These are phyloP conservation scores for Forficula auricularia DNA, from an alignment of 1,140 invertebrate species.

Conservation along the genomic window DNA sequence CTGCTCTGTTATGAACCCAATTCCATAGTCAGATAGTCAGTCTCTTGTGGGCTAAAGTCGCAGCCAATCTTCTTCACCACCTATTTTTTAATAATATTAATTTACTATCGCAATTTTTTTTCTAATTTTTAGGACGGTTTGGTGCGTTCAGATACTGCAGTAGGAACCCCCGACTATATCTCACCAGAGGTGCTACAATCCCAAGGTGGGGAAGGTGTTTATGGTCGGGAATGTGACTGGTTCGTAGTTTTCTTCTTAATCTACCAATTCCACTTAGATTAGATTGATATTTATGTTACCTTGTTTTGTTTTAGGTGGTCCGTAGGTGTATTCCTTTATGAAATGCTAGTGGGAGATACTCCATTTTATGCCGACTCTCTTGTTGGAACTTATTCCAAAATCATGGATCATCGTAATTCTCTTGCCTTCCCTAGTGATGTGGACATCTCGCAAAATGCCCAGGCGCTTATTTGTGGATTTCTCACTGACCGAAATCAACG, in stretches of 20 bases:
- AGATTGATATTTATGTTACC: no score
- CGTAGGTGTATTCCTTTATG: constrained; percentile 94
- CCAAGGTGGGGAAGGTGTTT: constrained; percentile 88
- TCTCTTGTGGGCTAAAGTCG: no score
- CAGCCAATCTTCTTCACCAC: no score
- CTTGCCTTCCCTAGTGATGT: constrained; percentile 87
- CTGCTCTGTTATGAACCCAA: no score
- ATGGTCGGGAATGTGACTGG: constrained; percentile 96
- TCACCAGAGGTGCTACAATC: constrained; percentile 96
- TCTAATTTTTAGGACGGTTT: constrained; percentile 68
- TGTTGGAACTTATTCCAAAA: constrained; percentile 91
- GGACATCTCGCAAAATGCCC: constrained; percentile 79
- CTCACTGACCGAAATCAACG: constrained; percentile 76
- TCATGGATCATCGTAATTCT: constrained; percentile 96
- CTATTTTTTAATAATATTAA: no score
- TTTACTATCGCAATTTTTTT: no score
- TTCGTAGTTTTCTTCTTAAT: no score
- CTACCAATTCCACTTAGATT: no score
- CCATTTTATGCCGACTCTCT: constrained; percentile 98
- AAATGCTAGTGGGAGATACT: constrained; percentile 97
- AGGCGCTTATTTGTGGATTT: constrained; percentile 82
- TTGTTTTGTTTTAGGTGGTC: constrained; percentile 47
- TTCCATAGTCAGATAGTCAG: no score
- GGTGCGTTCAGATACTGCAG: constrained; percentile 90
- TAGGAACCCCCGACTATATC: constrained; percentile 98